These are phyloP conservation scores for Pristionchus mayeri DNA, from an alignment of 2,888 invertebrate genomes.

Conservation along the genomic window DNA sequence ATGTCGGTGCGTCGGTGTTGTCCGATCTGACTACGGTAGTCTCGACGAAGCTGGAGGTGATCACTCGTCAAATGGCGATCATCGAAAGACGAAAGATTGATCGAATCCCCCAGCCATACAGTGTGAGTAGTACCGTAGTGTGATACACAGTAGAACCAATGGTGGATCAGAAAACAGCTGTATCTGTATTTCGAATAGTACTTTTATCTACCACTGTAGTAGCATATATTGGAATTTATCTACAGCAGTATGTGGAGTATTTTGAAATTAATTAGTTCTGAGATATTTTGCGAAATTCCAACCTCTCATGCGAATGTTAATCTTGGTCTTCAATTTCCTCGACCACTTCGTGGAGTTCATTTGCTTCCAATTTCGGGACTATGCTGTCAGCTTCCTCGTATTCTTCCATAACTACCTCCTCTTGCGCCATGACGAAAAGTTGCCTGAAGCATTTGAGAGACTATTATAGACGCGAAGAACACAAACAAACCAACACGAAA, in stretches of 20 bases:
- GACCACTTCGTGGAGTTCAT: conserved; percentile 25
- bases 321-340: conserved; percentile 41
- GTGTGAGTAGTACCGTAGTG: not conserved
- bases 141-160: no score
- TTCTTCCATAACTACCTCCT: conserved; percentile 16
- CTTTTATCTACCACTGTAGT: no score
- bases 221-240: no score
- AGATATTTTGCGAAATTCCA: no score
- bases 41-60: not conserved
- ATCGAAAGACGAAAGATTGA: conserved; percentile 51
- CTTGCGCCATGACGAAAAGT: conserved; percentile 5
- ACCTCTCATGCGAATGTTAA: no score
- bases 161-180: no score
- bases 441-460: not conserved
- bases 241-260: no score
- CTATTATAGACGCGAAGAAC: not conserved
- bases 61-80: conserved; percentile 44
- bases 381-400: conserved; percentile 19
- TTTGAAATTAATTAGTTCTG: no score
- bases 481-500: not conserved
- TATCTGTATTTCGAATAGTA: no score
- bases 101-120: conserved; percentile 39
- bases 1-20: not conserved
- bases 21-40: conserved; percentile 18
- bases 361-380: conserved; percentile 37